phyloP scores from a whole-genome alignment of 1,140 invertebrate genomes.

The Anastrepha ludens region DNA sequence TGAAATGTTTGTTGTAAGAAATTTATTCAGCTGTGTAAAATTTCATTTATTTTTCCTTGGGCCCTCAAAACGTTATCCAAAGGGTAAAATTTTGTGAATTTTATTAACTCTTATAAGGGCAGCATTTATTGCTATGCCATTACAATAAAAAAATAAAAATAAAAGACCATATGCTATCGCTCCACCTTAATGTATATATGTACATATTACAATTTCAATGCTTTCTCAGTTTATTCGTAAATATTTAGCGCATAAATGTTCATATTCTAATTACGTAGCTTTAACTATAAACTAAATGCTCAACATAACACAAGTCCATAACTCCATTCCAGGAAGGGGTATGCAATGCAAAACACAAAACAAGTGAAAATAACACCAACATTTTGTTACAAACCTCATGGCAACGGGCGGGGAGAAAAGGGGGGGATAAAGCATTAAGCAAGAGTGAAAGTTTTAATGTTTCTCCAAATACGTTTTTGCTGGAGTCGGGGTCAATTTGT shows the following conservation, averaged over 20 bases:
- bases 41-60: too few species aligned
- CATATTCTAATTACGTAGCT: neutral
- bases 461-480: neutral
- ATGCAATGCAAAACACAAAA: conserved; percentile 28
- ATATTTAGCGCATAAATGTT: conserved; percentile 4
- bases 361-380: conserved; percentile 28
- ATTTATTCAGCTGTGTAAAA: too few species aligned
- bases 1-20: too few species aligned
- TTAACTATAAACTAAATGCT: neutral
- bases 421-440: neutral
- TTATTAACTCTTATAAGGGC: too few species aligned
- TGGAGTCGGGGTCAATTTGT: neutral
- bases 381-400: conserved; percentile 21
- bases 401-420: neutral
- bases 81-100: too few species aligned
- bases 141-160: too few species aligned
- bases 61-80: too few species aligned
- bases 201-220: neutral
- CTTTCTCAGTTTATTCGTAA: too few species aligned
- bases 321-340: conserved; percentile 21
- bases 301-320: neutral
- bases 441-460: neutral
- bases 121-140: too few species aligned
- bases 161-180: too few species aligned
- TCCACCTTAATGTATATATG: neutral